These are phyloP conservation scores for Trachelipus rathkii DNA, from an alignment of 1,140 invertebrate species.

Conservation along the genomic window DNA sequence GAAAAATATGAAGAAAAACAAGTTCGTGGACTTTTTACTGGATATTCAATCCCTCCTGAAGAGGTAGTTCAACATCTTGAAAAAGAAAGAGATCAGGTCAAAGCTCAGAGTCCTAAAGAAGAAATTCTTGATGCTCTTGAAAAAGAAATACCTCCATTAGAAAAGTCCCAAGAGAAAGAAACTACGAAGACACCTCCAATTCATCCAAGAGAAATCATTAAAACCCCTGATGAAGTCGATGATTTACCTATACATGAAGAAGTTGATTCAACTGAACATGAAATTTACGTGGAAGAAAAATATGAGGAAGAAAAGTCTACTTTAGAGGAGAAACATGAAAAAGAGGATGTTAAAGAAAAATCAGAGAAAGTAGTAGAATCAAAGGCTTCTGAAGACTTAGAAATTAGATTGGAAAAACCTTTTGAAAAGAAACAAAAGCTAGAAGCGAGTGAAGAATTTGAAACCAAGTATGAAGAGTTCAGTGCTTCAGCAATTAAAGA, in stretches of 20 bases:
- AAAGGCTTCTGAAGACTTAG: conserved; percentile 1
- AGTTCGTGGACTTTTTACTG: conserved; percentile 34
- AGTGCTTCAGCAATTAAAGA: conserved; percentile 29
- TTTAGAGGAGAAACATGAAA: conserved; percentile 27
- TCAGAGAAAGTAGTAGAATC: conserved; percentile 10
- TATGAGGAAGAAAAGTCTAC: conserved; percentile 14
- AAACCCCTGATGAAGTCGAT: conserved; percentile 49
- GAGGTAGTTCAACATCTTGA: not conserved
- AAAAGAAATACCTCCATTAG: conserved; percentile 35
- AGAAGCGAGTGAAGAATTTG: conserved; percentile 34
- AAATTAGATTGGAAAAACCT: conserved; percentile 26
- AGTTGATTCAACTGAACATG: conserved; percentile 40
- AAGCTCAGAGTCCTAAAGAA: not conserved
- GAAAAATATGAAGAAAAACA: conserved; percentile 46
- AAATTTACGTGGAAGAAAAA: conserved; percentile 38
- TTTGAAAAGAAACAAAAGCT: conserved; percentile 28
- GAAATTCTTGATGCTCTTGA: conserved; percentile 13
- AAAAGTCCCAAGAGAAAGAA: conserved; percentile 25
- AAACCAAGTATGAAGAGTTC: conserved; percentile 34
- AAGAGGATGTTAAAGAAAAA: conserved; percentile 28
- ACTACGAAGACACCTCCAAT: conserved; percentile 30
- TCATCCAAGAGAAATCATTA: conserved; percentile 44
- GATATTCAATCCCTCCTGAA: not conserved
- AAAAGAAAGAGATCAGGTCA: conserved; percentile 23
- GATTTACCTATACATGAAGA: conserved; percentile 48